phyloP scores from a whole-genome alignment of 2,888 invertebrate genomes.

The Eristalinus aeneus region DNA sequence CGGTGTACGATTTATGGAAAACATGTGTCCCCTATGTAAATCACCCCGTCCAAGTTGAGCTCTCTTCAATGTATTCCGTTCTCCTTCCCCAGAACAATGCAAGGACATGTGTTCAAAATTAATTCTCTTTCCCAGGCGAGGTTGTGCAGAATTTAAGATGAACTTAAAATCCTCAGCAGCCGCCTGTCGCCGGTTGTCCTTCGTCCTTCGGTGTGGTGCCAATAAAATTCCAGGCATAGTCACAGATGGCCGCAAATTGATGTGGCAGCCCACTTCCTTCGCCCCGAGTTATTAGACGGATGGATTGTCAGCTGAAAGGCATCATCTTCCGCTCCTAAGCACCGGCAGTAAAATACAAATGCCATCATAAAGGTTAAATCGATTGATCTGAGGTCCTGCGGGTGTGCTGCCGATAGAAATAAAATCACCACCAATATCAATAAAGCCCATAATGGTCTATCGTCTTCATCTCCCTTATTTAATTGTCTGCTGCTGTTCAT shows the following conservation, averaged over 20 bases:
- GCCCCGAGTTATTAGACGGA: not conserved
- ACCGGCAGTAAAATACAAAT: not conserved
- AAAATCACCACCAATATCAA: not conserved
- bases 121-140: not conserved
- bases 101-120: not conserved
- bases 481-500: conserved; percentile 15
- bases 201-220: not conserved
- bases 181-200: not conserved
- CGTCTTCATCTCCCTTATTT: conserved; percentile 2
- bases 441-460: not conserved
- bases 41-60: not conserved
- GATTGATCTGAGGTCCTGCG: not conserved
- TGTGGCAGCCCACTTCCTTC: not conserved
- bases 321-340: not conserved
- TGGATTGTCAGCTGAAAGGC: not conserved
- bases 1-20: not conserved
- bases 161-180: not conserved
- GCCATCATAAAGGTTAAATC: not conserved
- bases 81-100: not conserved
- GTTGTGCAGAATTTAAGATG: not conserved
- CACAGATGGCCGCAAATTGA: not conserved
- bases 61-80: not conserved
- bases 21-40: not conserved
- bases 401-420: not conserved
- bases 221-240: not conserved